phyloP scores from a whole-genome alignment of 2,113 vertebrate genomes.

The Pitta sordida region DNA sequence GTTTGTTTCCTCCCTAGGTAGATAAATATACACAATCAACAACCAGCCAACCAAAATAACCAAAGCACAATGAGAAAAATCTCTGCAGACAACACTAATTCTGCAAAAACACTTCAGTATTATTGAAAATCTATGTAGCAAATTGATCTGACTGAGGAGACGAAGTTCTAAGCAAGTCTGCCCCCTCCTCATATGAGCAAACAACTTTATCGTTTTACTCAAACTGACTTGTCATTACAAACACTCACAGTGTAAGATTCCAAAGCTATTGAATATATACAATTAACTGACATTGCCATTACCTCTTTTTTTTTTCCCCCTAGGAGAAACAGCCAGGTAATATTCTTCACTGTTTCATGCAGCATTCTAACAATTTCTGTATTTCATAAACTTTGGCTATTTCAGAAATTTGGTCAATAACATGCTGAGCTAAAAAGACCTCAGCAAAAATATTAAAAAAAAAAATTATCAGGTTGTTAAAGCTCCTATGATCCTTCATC shows the following conservation, averaged over 20 bases:
- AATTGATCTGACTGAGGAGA: neutral
- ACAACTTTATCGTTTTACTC: neutral
- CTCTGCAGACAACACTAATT: neutral
- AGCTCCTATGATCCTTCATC: neutral
- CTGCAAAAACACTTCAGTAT: neutral
- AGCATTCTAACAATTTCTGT: neutral
- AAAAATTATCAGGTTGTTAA: neutral
- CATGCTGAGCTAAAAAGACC: neutral
- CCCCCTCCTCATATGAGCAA: neutral
- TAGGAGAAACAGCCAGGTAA: neutral
- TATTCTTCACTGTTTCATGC: neutral
- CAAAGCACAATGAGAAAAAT: neutral
- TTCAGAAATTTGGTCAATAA: neutral
- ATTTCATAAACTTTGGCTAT: neutral
- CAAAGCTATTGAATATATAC: neutral
- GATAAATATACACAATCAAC: neutral
- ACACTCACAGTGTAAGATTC: neutral
- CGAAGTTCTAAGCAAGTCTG: neutral
- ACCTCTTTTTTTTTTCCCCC: neutral
- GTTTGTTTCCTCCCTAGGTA: neutral
- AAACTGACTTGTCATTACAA: neutral
- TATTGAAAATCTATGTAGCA: constrained; percentile 37
- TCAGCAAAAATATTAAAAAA: neutral
- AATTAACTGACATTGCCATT: neutral
- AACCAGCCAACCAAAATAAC: neutral